phyloP scores from a whole-genome alignment of 2,888 invertebrate genomes.

The Cancer borealis region DNA sequence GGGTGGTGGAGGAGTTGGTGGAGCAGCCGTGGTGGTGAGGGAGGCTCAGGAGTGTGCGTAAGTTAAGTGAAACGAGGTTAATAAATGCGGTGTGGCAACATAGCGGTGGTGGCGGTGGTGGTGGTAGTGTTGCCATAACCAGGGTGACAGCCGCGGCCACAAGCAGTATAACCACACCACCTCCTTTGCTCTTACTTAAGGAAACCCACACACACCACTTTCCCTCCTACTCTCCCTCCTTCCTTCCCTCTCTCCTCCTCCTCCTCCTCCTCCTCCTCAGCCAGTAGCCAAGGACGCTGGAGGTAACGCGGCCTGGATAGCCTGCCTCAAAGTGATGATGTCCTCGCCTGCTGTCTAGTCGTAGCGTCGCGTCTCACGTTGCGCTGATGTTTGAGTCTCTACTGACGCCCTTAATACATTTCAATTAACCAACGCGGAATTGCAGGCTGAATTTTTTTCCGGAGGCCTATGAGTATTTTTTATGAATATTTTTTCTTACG shows the following conservation, averaged over 20 bases:
- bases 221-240: background rate
- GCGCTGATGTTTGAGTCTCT: background rate
- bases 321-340: background rate
- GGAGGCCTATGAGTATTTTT: no score
- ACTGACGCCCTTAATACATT: background rate
- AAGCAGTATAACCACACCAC: background rate
- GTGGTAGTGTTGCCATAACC: background rate
- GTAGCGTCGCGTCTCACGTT: background rate
- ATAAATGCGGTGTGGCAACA: conserved; percentile 31
- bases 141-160: background rate
- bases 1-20: background rate
- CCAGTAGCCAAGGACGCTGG: background rate
- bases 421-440: conserved; percentile 1
- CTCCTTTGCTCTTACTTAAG: background rate
- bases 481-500: no score
- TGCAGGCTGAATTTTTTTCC: no score
- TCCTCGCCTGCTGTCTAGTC: background rate
- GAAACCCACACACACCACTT: background rate
- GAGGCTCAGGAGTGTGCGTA: background rate
- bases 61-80: background rate
- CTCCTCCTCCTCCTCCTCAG: background rate
- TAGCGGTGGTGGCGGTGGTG: conserved; percentile 4
- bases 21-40: background rate
- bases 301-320: background rate
- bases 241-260: background rate